Percentiles rank a stretch among this genome's conserved stretches.
Conservation (phyloP, 1,140 invertebrate genomes). For the Drosophila repleta region DNA sequence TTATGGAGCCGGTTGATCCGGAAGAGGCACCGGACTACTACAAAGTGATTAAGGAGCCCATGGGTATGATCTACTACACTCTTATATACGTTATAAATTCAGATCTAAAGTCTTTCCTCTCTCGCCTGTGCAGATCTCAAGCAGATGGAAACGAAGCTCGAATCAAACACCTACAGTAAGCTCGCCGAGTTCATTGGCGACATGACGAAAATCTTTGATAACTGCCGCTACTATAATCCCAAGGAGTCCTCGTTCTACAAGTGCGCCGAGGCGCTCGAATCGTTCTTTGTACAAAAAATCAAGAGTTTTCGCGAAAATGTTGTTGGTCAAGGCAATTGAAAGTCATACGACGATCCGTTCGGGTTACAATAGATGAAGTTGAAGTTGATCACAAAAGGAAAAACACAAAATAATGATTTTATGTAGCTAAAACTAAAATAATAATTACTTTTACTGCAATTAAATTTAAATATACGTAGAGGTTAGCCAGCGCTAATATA, state of each 20-base stretch:
- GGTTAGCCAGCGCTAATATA: conserved; percentile 28
- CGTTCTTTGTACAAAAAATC: conserved; percentile 97
- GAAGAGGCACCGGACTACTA: conserved; percentile 98
- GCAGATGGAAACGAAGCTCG: conserved; percentile 95
- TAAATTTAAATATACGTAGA: conserved; percentile 21
- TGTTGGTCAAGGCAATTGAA: conserved; percentile 68
- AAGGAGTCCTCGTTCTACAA: conserved; percentile 97
- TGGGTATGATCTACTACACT: conserved; percentile 89
- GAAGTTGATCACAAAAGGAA: conserved; percentile 15
- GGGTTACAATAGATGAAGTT: conserved; percentile 16
- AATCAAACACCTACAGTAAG: conserved; percentile 92
- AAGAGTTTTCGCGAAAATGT: conserved; percentile 91
- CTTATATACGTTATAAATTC: conserved; percentile 49
- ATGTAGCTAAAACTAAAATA: conserved; percentile 31
- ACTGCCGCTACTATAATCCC: conserved; percentile 98
- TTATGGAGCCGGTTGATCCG: conserved; percentile 97
- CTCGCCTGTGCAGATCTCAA: conserved; percentile 91
- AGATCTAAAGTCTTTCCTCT: neutral
- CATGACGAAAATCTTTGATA: conserved; percentile 99
- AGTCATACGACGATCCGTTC: conserved; percentile 20
- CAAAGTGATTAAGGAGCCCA: conserved; percentile 98
- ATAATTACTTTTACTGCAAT: conserved; percentile 25
- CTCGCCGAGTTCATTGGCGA: conserved; percentile 98
- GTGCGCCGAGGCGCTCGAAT: conserved; percentile 96
- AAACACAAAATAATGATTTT: conserved; percentile 25